phyloP scores from a whole-genome alignment of 2,888 invertebrate species.

The Arge pagana region DNA sequence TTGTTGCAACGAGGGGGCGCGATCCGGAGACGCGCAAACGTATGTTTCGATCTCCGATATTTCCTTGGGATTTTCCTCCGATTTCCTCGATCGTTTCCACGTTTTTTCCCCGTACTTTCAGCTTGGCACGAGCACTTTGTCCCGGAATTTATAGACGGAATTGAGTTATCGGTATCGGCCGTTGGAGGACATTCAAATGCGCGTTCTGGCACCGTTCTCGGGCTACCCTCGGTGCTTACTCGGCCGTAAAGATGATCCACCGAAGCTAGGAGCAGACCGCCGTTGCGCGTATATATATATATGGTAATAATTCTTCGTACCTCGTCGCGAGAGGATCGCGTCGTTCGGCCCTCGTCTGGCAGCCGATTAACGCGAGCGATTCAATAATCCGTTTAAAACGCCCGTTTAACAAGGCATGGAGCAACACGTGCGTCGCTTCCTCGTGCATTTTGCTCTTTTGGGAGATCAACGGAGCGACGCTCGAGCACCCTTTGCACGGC shows the following conservation, averaged over 20 bases:
- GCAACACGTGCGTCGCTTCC: constrained; percentile 16
- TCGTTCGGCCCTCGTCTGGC: not conserved
- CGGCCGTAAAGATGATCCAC: too few relatives aligned
- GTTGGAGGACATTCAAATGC: constrained; percentile 17
- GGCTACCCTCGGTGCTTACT: constrained; percentile 4
- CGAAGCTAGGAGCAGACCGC: too few relatives aligned
- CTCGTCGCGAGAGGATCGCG: not conserved
- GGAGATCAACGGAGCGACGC: constrained; percentile 17
- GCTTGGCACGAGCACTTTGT: constrained; percentile 2
- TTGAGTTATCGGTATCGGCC: constrained; percentile 18
- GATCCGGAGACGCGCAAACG: not conserved
- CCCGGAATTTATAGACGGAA: constrained; percentile 3
- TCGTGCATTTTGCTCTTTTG: constrained; percentile 19
- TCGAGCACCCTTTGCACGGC: constrained; percentile 18
- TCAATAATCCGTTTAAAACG: constrained; percentile 7
- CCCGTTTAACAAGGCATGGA: constrained; percentile 5
- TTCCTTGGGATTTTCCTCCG: not conserved
- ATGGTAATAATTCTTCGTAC: not conserved
- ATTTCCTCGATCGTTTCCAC: not conserved
- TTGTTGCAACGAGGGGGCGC: too few relatives aligned
- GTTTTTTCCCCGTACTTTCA: not conserved
- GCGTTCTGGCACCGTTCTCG: constrained; percentile 4
- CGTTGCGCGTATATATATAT: too few relatives aligned
- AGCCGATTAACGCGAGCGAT: constrained; percentile 7
- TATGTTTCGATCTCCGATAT: not conserved